Percentiles rank a stretch among this genome's conserved stretches.
Conservation (phyloP, 2,888 invertebrate species). For the Bembecia ichneumoniformis region DNA sequence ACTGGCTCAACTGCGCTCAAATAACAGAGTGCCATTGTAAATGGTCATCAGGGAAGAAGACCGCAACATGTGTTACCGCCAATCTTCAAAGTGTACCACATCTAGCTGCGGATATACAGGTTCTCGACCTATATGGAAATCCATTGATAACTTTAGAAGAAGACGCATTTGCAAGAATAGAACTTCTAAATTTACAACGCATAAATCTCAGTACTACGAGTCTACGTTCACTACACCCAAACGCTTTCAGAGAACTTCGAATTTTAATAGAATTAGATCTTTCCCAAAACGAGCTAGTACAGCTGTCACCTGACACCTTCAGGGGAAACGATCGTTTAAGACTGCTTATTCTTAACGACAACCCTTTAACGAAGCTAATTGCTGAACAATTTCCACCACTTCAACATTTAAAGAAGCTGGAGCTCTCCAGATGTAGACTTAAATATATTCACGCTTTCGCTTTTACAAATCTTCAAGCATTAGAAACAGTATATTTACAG, state of each 20-base stretch:
- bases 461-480: conserved; percentile 78
- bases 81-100: conserved; percentile 81
- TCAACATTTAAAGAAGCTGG: conserved; percentile 84
- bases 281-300: conserved; percentile 82
- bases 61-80: conserved; percentile 85
- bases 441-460: conserved; percentile 81
- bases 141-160: conserved; percentile 78
- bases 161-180: conserved; percentile 84
- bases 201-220: conserved; percentile 83
- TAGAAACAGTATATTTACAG: conserved; percentile 88
- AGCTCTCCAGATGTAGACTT: conserved; percentile 84
- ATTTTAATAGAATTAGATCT: conserved; percentile 90
- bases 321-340: conserved; percentile 85
- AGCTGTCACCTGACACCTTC: conserved; percentile 84
- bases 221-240: conserved; percentile 80
- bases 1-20: conserved; percentile 89
- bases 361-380: conserved; percentile 80
- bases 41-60: conserved; percentile 93
- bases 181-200: conserved; percentile 86
- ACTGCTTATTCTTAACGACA: conserved; percentile 83
- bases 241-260: conserved; percentile 86
- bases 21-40: conserved; percentile 85
- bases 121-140: conserved; percentile 86
- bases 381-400: conserved; percentile 86
- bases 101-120: conserved; percentile 69